Evolutionary conservation across 2,113 vertebrate species (phyloP), one percentile per base, ranked within the genome.

Genomic region (Plestiodon gilberti): DNA sequence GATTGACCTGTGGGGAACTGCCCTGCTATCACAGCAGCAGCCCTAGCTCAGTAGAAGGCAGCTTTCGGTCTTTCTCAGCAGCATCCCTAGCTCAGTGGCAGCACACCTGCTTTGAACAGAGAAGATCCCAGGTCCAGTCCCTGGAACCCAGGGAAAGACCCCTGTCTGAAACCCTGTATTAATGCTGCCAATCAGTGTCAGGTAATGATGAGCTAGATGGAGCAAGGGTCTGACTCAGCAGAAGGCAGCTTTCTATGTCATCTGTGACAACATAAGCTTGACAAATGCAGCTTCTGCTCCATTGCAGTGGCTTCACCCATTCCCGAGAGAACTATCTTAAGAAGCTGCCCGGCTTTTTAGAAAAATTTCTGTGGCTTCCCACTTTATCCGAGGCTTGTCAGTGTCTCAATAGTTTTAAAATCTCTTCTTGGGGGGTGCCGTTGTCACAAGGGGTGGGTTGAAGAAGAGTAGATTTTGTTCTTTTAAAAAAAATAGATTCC

Each of bases 321-420:
- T 40, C 43, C 48, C 6, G 59, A 57, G 65, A 18, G 23, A 0
- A 48, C 43, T 33, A 5, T 9, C 35, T 65, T 52, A 33, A 43
- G 88, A 86, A 91, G 78, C 92, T 91, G 90, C 86, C 91, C 91
- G 91, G 78, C 65, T 82, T 2, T 73, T 22, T 8, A 48, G 43
- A 48, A 0, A 64, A 0, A 0, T n/a, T 28, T 5, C 18, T 18
- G 15, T 6, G 64, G 10, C 38, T 59, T 79, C 78, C 84, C 13
- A 0, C n/a, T 1, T 30, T 78, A 75, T 62, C 77, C 84, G 62
- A 3, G 30, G 43, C 70, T 83, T 48, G 0, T 82, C 0, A 0
- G 43, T 8, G 43, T 17, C 18, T 1, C 23, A 10, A 20, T n/a
- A 17, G 1, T 33, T 38, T 84, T 74, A 82, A 35, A 52, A 1